A percentile compares a stretch with the other conserved stretches of the same genome.
Evolutionary conservation across 2,888 invertebrate genomes (phyloP).

Genomic region (Mechanitis messenoides): DNA sequence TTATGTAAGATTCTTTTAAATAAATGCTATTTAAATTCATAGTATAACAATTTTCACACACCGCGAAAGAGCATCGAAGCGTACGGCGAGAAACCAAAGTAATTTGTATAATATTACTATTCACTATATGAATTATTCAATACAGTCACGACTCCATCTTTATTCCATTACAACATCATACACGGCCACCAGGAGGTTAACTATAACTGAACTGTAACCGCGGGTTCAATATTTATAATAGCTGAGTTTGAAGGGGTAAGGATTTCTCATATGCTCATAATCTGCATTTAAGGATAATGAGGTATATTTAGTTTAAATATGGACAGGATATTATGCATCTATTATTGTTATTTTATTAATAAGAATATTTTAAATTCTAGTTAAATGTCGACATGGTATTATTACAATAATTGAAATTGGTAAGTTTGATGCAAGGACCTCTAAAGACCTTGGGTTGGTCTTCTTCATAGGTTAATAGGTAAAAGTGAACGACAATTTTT

Average conservation of each 20-base stretch:
- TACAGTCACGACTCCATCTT: constrained; percentile 46
- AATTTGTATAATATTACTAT: constrained; percentile 69
- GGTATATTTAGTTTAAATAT: neutral
- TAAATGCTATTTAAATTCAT: constrained; percentile 22
- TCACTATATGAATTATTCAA: constrained; percentile 70
- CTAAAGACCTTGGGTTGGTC: too few species aligned
- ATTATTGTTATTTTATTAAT: neutral
- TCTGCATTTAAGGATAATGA: neutral
- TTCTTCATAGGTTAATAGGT: too few species aligned
- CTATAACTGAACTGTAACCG: neutral
- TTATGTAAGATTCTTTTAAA: neutral
- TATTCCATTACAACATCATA: constrained; percentile 48
- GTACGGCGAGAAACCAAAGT: constrained; percentile 57
- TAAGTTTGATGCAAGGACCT: too few species aligned
- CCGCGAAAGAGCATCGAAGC: constrained; percentile 35
- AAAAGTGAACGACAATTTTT: too few species aligned
- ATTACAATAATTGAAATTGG: neutral
- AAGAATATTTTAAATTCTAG: neutral
- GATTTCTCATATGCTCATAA: neutral
- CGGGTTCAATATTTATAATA: neutral
- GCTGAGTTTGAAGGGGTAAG: neutral
- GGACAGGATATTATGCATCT: neutral
- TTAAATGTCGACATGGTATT: neutral
- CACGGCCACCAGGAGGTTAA: constrained; percentile 7
- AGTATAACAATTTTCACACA: constrained; percentile 24